These are phyloP conservation scores for Grantiella picta DNA, from an alignment of 2,113 vertebrate species.

Conservation along the genomic window DNA sequence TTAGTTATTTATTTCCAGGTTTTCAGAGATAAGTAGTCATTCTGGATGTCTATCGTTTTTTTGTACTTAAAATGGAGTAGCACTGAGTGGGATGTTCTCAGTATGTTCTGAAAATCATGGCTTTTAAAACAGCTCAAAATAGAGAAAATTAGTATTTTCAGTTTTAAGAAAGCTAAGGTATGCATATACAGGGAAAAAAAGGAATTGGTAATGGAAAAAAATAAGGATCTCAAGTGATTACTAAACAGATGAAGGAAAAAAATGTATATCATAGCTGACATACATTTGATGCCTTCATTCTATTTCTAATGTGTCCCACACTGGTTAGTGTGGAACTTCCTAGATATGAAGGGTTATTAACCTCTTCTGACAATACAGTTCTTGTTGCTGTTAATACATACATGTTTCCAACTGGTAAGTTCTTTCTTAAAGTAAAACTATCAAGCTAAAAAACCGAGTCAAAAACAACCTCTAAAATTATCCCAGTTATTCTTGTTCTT, in stretches of 20 bases:
- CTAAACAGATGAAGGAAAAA: neutral
- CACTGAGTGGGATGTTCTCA: neutral
- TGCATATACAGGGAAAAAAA: neutral
- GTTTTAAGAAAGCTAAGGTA: neutral
- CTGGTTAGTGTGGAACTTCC: neutral
- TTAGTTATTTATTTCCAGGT: neutral
- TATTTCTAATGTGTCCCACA: neutral
- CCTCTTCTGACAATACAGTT: neutral
- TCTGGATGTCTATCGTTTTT: neutral
- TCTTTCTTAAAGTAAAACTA: neutral
- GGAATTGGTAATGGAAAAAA: neutral
- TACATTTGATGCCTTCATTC: neutral
- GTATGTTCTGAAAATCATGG: neutral
- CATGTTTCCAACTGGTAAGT: neutral
- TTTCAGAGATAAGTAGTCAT: neutral
- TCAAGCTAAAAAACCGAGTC: neutral
- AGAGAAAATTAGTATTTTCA: neutral
- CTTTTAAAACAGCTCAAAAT: neutral
- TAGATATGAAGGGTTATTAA: neutral
- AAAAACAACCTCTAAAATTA: neutral
- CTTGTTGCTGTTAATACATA: neutral
- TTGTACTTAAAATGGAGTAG: neutral
- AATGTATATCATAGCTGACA: accelerated
- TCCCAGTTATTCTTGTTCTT: neutral
- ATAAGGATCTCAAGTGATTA: neutral